Evolutionary conservation across 1,140 invertebrate genomes (phyloP).

Genomic region (Aphis gossypii): DNA sequence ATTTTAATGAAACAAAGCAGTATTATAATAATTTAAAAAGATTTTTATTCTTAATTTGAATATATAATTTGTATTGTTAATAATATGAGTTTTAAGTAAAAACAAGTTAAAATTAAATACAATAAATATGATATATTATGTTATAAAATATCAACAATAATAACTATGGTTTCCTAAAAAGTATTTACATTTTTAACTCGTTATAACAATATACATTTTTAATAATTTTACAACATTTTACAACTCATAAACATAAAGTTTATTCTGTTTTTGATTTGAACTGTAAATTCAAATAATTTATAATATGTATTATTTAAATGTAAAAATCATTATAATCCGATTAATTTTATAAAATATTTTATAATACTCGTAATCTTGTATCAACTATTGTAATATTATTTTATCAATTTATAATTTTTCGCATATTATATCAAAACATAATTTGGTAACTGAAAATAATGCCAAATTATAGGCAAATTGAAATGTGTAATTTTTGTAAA

Average conservation of each 20-base stretch:
- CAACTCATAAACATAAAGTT: background rate
- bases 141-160: background rate
- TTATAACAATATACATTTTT: background rate
- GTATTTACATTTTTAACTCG: background rate
- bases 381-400: constrained; percentile 8
- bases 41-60: background rate
- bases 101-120: background rate
- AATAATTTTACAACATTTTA: background rate
- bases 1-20: constrained; percentile 24
- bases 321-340: background rate
- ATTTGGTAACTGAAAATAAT: background rate
- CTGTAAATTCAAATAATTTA: background rate
- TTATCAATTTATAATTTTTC: constrained; percentile 25
- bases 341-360: constrained; percentile 38
- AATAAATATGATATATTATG: constrained; percentile 13
- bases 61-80: constrained; percentile 1
- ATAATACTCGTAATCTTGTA: background rate
- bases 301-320: background rate
- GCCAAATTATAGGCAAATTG: background rate
- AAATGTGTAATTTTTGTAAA: constrained; percentile 47
- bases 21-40: background rate
- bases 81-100: background rate
- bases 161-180: background rate
- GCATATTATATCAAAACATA: constrained; percentile 15
- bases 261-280: background rate